Evolutionary conservation across 1,140 invertebrate genomes (phyloP).

Genomic region (Drosophila sturtevanti): DNA sequence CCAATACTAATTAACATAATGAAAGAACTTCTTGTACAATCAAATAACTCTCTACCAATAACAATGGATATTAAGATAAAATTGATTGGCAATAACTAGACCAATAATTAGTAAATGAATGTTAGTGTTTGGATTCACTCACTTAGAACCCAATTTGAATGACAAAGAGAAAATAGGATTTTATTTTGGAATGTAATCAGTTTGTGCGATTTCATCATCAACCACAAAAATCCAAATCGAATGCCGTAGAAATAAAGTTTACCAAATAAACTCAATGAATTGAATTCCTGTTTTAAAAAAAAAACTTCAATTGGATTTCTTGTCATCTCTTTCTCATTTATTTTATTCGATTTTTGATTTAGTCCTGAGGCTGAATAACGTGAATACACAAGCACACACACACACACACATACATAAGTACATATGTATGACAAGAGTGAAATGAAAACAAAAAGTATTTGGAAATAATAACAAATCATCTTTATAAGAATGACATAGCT

Average conservation of each 20-base stretch:
- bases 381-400: no score
- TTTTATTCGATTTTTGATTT: conserved; percentile 1
- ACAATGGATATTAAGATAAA: no score
- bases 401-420: background rate
- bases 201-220: no score
- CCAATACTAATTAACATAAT: no score
- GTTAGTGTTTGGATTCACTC: no score
- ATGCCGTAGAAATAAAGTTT: background rate
- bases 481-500: conserved; percentile 1
- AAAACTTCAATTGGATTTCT: background rate
- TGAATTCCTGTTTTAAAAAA: background rate
- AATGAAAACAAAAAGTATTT: background rate
- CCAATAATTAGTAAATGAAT: no score
- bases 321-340: background rate
- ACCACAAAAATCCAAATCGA: background rate
- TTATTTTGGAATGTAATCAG: no score
- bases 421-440: conserved; percentile 5
- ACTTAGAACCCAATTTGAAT: no score
- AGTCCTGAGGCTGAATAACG: background rate
- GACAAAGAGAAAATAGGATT: no score
- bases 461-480: conserved; percentile 15
- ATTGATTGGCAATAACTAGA: no score
- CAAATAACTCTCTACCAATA: no score
- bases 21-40: no score
- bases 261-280: background rate